Evolutionary conservation across 2,888 invertebrate genomes (phyloP), one percentile per base, ranked within the genome.

Genomic region (Eilema griseolum): DNA sequence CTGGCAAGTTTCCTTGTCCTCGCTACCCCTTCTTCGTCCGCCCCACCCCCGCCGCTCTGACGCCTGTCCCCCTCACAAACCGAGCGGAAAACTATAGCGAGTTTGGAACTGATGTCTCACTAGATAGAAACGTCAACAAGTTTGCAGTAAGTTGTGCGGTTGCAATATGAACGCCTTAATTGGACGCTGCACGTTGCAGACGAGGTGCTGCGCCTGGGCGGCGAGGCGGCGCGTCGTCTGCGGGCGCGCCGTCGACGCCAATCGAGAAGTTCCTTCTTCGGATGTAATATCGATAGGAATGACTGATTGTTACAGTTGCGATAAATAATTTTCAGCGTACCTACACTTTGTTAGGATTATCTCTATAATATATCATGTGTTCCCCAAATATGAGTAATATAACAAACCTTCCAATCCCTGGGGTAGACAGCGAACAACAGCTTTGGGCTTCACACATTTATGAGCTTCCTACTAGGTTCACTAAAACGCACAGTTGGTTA

Each of bases 91-190:
- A 86, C 86, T 85, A 85, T 79, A 83, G 83, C 82, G 79, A 84
- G 84, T 83, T 86, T 63, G 74, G 74, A 85, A 86, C 86, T 85
- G 85, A 85, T 85, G 86, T 85, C 81, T 83, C 77, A 80, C 82
- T 82, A 82, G 86, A 86, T 85, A 86, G 82, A 76, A 77, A 73
- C 83, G 83, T 84, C 85, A 82, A 84, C 85, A 83, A 86, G 82
- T 83, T 83, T 69, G 31, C 66, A 64, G 37, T 72, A 73, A 69
- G 73, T 75, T 72, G 75, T 78, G 75, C 71, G 64, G 70, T 72
- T 66, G 41, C 67, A 66, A 64, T 71, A 61, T 73, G 66, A 70
- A 62, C 26, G 23, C 57, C 70, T 68, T 70, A 70, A 70, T 70
- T 70, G 68, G 66, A 68, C n/a, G n/a, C 57, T 73, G 31, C 24